Evolutionary conservation across 1,140 invertebrate genomes (phyloP).

Genomic region (Drosophila watanabei): DNA sequence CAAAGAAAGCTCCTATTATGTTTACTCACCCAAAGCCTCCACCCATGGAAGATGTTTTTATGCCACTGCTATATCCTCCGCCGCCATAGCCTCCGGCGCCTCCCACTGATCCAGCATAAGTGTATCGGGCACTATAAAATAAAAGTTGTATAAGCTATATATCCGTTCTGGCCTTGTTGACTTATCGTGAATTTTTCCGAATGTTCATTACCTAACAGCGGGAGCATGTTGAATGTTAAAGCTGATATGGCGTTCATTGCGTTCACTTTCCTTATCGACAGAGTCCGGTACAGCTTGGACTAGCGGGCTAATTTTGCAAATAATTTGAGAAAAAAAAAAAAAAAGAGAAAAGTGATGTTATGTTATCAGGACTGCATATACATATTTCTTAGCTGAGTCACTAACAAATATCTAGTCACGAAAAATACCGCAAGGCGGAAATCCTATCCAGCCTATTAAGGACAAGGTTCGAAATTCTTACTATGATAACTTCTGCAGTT

Average conservation of each 20-base stretch:
- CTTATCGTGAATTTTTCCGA: conserved; percentile 40
- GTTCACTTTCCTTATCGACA: conserved; percentile 62
- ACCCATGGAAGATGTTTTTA: conserved; percentile 49
- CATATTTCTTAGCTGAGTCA: conserved; percentile 1
- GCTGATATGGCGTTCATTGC: conserved; percentile 57
- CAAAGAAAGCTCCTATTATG: too few species aligned
- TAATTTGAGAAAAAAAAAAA: conserved; percentile 2
- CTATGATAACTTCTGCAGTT: neutral
- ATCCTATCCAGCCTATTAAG: too few species aligned
- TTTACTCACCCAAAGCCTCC: conserved; percentile 1
- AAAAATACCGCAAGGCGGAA: neutral
- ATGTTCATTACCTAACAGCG: conserved; percentile 58
- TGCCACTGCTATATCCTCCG: conserved; percentile 10
- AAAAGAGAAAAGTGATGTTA: neutral
- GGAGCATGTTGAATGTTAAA: conserved; percentile 52
- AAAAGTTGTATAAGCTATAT: neutral
- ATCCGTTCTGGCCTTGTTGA: conserved; percentile 6
- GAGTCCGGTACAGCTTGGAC: conserved; percentile 49
- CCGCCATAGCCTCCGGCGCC: conserved; percentile 31
- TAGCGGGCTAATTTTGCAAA: conserved; percentile 60
- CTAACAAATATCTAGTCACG: neutral
- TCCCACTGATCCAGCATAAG: conserved; percentile 32
- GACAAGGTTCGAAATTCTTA: neutral
- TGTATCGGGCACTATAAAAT: conserved; percentile 46
- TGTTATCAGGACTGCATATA: conserved; percentile 3